A percentile compares a stretch with the other conserved stretches of the same genome.
phyloP scores from a whole-genome alignment of 2,888 invertebrate species.

The Brenthis ino region DNA sequence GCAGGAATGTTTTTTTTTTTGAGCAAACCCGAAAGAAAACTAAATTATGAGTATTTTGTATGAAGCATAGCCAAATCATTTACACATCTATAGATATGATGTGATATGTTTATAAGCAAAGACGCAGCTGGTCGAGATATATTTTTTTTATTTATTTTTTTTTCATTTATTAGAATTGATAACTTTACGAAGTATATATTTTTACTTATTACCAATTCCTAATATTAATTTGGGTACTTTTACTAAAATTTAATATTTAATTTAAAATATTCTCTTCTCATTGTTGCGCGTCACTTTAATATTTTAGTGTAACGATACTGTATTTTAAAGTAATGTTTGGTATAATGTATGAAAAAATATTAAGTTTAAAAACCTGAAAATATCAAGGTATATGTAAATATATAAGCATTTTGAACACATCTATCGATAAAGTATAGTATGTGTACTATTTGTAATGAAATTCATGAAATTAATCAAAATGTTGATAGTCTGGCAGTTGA shows the following conservation, averaged over 20 bases:
- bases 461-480: not conserved
- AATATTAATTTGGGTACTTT: constrained; percentile 1
- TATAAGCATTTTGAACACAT: constrained; percentile 5
- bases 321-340: no score
- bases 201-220: constrained; percentile 1
- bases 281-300: not conserved
- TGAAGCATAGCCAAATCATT: constrained; percentile 10
- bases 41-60: constrained; percentile 35
- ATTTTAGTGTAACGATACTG: no score
- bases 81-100: constrained; percentile 33
- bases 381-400: not conserved
- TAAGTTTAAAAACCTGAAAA: no score
- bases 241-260: not conserved
- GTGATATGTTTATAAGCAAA: constrained; percentile 35
- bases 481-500: not conserved
- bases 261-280: not conserved
- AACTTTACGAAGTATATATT: not conserved
- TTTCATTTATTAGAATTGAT: not conserved
- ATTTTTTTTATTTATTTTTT: not conserved
- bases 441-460: not conserved
- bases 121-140: constrained; percentile 1
- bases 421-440: constrained; percentile 11
- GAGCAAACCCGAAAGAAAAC: constrained; percentile 56
- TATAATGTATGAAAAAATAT: no score
- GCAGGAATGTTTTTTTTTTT: constrained; percentile 64